Evolutionary conservation across 2,113 vertebrate species (phyloP), one percentile per base, ranked within the genome.

Genomic region (Neolamprologus tretocephalus): DNA sequence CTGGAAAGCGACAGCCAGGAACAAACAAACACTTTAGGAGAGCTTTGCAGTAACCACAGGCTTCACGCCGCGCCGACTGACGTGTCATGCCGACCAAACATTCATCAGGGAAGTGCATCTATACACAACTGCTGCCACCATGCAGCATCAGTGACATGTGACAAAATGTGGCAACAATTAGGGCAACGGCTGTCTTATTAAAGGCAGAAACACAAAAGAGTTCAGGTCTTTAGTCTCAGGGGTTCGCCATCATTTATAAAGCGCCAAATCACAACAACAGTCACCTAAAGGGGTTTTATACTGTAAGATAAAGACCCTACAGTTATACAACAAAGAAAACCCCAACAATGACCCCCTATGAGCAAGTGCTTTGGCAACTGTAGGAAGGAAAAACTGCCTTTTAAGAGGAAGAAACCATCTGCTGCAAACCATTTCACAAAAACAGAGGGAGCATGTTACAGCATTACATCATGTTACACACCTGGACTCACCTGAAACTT

Each of bases 21-120:
- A 87, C 85, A 92, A 93, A 93, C 90, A 91, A 83, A 93, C 89
- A 84, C 79, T 83, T 83, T 21, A 35, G 82, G 79, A 80, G 82
- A 45, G 7, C 12, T 12, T 47, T 31, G 23, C 42, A 31, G 23
- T 49, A 49, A 93, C 79, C 80, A 68, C 84, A 51, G 88, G 82
- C 51, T 87, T 79, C 8, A 61, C 47, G 2, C 28, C 1, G 3
- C 45, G n/a, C 61, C 3, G 28, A 45, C 31, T 4, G 84, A 81
- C 11, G 2, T 17, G 17, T 47, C 75, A 51, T 31, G 55, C 5
- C 21, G 68, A 33, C 81, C 23, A 9, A 61, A 78, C 49, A 13
- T 16, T 31, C 6, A n/a, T 85, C 79, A 42, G 51, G 53, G 82
- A 19, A 23, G 49, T 26, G 53, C 21, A 57, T 42, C 33, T 11